Percentiles rank a stretch among this genome's conserved stretches.
Conservation (phyloP, 1,140 invertebrate species). For the Chrysoperla carnea region DNA sequence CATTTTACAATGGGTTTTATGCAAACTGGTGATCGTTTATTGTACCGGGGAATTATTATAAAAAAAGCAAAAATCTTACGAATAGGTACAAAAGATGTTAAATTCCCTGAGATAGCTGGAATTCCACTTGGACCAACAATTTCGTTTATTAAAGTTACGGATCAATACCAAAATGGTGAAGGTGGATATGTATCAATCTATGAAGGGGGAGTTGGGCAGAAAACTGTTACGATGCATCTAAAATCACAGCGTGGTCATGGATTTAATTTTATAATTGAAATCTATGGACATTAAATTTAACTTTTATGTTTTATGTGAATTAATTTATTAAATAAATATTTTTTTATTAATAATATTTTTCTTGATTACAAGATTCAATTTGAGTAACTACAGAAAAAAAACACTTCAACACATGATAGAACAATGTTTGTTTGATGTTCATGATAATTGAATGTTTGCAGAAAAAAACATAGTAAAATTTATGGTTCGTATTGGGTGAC, state of each 20-base stretch:
- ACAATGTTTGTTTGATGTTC: no score
- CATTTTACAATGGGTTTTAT: constrained; percentile 2
- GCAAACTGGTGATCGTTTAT: constrained; percentile 11
- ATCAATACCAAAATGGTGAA: constrained; percentile 23
- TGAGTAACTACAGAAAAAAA: no score
- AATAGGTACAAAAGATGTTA: constrained; percentile 16
- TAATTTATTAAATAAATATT: no score
- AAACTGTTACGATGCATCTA: constrained; percentile 19
- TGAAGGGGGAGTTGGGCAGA: constrained; percentile 23
- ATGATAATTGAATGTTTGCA: no score
- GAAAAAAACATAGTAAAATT: no score
- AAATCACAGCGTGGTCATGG: constrained; percentile 22
- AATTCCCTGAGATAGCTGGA: constrained; percentile 11
- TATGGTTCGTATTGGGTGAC: no score
- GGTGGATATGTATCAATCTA: constrained; percentile 18
- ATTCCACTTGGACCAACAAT: constrained; percentile 7
- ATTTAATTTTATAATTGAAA: constrained; percentile 21
- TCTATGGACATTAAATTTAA: constrained; percentile 18
- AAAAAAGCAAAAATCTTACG: constrained; percentile 22
- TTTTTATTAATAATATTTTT: no score
- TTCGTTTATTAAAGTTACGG: constrained; percentile 20
- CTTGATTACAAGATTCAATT: no score
- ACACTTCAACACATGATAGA: no score
- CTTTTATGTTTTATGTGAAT: no score
- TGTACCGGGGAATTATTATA: constrained; percentile 17